Conservation (phyloP, 2,888 invertebrate species). For the Theodoxus fluviatilis region DNA sequence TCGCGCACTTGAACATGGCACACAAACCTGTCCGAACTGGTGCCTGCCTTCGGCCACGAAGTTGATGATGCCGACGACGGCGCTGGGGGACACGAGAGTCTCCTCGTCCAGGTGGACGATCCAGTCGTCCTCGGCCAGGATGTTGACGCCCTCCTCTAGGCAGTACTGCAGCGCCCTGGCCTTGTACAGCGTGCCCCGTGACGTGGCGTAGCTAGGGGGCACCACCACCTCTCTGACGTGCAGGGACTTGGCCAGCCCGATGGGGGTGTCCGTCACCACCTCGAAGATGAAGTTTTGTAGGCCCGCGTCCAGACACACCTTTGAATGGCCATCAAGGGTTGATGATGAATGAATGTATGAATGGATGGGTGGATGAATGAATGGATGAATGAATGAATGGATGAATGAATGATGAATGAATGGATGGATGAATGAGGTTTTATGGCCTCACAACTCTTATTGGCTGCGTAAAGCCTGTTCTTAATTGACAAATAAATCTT, state of each 20-base stretch:
- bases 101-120: constrained; percentile 59
- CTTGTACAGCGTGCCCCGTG: constrained; percentile 46
- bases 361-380: no score
- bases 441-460: no score
- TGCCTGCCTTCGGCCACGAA: constrained; percentile 49
- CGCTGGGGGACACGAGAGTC: constrained; percentile 51
- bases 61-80: constrained; percentile 54
- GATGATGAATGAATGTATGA: no score
- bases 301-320: constrained; percentile 37
- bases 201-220: constrained; percentile 42
- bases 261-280: constrained; percentile 41
- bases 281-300: constrained; percentile 43
- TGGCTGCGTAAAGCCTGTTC: no score
- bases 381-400: no score
- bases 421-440: no score
- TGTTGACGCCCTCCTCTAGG: constrained; percentile 43
- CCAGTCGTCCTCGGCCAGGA: constrained; percentile 53
- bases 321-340: constrained; percentile 45
- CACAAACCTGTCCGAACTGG: constrained; percentile 54
- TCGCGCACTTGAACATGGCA: no score
- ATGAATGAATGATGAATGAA: no score
- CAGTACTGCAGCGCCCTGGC: constrained; percentile 55
- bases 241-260: constrained; percentile 25
- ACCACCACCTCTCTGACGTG: constrained; percentile 46
- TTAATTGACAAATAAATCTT: no score